These are phyloP conservation scores for Busseola fusca DNA, from an alignment of 2,888 invertebrate genomes.

Conservation along the genomic window DNA sequence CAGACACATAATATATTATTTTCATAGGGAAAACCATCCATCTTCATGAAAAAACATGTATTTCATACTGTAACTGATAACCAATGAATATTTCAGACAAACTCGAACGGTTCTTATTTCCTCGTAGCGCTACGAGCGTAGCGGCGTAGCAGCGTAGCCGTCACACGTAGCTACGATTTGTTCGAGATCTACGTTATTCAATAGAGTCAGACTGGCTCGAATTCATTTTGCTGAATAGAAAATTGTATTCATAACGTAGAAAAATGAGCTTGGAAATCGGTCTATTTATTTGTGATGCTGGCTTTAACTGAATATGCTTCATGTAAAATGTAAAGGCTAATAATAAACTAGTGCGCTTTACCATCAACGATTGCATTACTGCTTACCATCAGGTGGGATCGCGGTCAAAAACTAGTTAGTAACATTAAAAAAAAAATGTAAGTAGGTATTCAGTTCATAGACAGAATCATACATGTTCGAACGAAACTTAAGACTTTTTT, in stretches of 20 bases:
- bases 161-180: slow-evolving; percentile 54
- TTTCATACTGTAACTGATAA: slow-evolving; percentile 43
- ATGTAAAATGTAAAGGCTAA: too few species aligned
- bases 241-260: slow-evolving; percentile 19
- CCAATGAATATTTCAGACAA: slow-evolving; percentile 55
- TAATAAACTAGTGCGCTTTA: too few species aligned
- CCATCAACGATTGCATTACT: too few species aligned
- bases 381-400: too few species aligned
- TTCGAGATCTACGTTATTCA: slow-evolving; percentile 40
- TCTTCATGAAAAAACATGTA: slow-evolving; percentile 48
- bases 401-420: too few species aligned
- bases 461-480: too few species aligned
- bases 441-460: background rate
- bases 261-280: background rate
- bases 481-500: too few species aligned
- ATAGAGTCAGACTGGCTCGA: slow-evolving; percentile 21
- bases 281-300: background rate
- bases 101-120: slow-evolving; percentile 20
- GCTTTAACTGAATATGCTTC: background rate
- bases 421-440: too few species aligned
- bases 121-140: slow-evolving; percentile 51
- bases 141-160: slow-evolving; percentile 52
- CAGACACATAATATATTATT: background rate
- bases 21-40: slow-evolving; percentile 24
- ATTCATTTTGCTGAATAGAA: slow-evolving; percentile 41